These are phyloP conservation scores for Spodoptera litura DNA, from an alignment of 1,140 invertebrate genomes.

Conservation along the genomic window DNA sequence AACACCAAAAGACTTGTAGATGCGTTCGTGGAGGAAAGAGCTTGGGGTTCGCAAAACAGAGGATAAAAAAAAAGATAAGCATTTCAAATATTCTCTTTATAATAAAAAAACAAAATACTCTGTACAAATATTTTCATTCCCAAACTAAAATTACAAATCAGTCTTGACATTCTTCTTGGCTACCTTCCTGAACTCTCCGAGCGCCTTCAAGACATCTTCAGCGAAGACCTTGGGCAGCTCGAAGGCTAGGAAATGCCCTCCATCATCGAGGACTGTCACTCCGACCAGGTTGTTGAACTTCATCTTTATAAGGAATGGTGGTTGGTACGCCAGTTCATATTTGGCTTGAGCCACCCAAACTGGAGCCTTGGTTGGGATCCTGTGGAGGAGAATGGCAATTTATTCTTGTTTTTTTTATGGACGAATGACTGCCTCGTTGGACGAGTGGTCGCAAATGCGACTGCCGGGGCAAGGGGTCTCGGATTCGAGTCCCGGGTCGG, in stretches of 20 bases:
- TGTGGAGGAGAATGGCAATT: conserved; percentile 60
- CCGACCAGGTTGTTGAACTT: conserved; percentile 87
- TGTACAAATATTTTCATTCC: not conserved
- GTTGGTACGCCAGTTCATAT: conserved; percentile 85
- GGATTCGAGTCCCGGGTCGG: no score
- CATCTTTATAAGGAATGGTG: conserved; percentile 80
- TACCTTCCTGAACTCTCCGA: conserved; percentile 59
- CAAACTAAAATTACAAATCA: conserved; percentile 58
- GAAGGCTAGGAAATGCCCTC: conserved; percentile 93
- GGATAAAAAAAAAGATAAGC: no score
- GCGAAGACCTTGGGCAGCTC: conserved; percentile 89
- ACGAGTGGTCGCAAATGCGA: no score
- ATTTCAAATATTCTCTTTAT: not conserved
- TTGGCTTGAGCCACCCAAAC: conserved; percentile 86
- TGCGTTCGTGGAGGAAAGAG: no score
- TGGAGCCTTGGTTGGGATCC: conserved; percentile 86
- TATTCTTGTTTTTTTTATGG: not conserved
- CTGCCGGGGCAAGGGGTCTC: no score
- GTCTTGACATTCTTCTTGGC: conserved; percentile 58
- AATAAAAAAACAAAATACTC: conserved; percentile 4
- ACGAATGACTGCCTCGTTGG: no score
- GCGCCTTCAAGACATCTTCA: conserved; percentile 84
- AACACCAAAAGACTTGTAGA: no score
- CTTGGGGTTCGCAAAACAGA: no score
- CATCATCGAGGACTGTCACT: conserved; percentile 84